Conservation (phyloP, 2,888 invertebrate genomes). For the Pyrochroa serraticornis region DNA sequence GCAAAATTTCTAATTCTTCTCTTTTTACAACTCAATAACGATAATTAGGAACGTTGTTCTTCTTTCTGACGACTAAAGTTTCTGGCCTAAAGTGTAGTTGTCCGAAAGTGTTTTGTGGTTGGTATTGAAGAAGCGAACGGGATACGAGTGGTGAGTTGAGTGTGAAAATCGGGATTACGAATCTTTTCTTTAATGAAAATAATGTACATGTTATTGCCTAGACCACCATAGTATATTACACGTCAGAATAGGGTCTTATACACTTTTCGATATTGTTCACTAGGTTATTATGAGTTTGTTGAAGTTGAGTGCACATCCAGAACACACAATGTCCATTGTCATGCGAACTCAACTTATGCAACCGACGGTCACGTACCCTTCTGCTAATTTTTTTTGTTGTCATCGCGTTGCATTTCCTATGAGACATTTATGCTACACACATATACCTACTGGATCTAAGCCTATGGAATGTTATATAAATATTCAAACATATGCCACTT, state of each 20-base stretch:
- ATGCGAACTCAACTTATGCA: conserved; percentile 18
- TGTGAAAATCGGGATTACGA: conserved; percentile 44
- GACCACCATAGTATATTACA: conserved; percentile 59
- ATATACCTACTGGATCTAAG: conserved; percentile 49
- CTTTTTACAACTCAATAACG: too few species aligned
- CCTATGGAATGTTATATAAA: conserved; percentile 34
- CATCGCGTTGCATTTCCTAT: conserved; percentile 35
- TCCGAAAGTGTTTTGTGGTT: too few species aligned
- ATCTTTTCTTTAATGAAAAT: conserved; percentile 62
- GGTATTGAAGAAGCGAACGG: too few species aligned
- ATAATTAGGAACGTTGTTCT: too few species aligned
- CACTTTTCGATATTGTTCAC: conserved; percentile 34
- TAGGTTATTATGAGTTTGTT: conserved; percentile 34
- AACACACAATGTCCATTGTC: conserved; percentile 4
- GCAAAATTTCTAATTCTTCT: too few species aligned
- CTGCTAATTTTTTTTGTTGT: conserved; percentile 28
- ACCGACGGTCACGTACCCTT: conserved; percentile 25
- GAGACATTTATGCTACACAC: conserved; percentile 50
- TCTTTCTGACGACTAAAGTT: too few species aligned
- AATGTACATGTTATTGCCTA: conserved; percentile 63
- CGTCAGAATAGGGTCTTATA: conserved; percentile 58
- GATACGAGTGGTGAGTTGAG: too few species aligned
- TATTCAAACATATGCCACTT: conserved; percentile 31
- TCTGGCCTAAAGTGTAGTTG: too few species aligned
- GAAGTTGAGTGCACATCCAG: conserved; percentile 31